phyloP scores from a whole-genome alignment of 2,797 vertebrate genomes.

The Pseudocheirus occidentalis region DNA sequence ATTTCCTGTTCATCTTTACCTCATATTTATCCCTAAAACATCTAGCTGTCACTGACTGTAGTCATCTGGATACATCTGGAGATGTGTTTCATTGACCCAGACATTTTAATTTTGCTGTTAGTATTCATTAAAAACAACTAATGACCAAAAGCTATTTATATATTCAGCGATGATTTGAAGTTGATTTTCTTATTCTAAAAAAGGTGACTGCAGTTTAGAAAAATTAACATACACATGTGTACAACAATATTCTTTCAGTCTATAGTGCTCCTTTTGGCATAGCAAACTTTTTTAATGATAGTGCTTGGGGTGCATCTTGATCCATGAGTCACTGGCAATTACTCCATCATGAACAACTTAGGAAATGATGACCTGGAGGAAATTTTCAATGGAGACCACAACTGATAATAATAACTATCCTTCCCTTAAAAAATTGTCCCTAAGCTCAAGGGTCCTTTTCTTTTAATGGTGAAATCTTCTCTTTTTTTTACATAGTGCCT shows the following conservation, averaged over 20 bases:
- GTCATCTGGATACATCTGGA: conserved; percentile 44
- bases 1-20: conserved; percentile 63
- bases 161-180: no score
- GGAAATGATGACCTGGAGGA: background rate
- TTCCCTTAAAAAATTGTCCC: background rate
- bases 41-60: conserved; percentile 9
- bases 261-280: no score
- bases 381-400: background rate
- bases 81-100: background rate
- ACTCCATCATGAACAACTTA: background rate
- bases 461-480: no score
- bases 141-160: no score
- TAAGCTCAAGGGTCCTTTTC: background rate
- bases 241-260: no score
- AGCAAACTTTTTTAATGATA: background rate
- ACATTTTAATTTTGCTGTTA: no score
- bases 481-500: no score
- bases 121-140: no score
- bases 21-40: background rate
- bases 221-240: background rate
- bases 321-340: background rate
- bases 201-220: no score
- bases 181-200: no score
- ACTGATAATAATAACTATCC: background rate
- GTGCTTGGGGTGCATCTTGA: background rate